These are phyloP conservation scores for Gopherus evgoodei DNA, from an alignment of 2,113 vertebrate species.

Conservation along the genomic window DNA sequence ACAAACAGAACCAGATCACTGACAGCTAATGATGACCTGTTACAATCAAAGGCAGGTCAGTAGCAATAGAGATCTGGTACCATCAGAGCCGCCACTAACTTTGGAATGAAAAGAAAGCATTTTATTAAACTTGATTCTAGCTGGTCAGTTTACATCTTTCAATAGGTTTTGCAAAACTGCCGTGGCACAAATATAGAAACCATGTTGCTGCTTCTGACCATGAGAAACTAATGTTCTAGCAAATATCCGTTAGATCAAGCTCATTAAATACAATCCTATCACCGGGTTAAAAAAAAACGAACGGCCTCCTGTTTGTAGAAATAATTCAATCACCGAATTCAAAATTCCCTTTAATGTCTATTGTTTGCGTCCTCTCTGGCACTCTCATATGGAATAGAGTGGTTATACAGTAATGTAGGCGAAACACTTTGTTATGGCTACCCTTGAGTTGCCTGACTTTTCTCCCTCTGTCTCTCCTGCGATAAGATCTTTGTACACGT, in stretches of 20 bases:
- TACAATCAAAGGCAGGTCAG: background rate
- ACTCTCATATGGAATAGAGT: background rate
- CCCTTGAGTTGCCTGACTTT: background rate
- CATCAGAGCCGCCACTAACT: background rate
- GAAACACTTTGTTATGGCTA: fast-evolving
- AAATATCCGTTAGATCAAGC: background rate
- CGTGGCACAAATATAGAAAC: background rate
- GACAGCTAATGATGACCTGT: background rate
- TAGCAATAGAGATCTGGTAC: background rate
- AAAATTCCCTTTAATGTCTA: fast-evolving
- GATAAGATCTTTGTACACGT: background rate
- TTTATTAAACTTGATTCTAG: background rate
- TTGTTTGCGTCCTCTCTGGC: background rate
- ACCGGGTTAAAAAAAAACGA: no score
- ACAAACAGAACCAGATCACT: background rate
- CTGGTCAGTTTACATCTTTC: background rate
- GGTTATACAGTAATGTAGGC: background rate
- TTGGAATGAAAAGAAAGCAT: background rate
- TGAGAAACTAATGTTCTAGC: background rate
- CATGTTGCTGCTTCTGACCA: background rate
- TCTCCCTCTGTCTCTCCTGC: background rate
- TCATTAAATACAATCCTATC: background rate
- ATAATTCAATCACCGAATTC: fast-evolving
- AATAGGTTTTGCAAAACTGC: background rate
- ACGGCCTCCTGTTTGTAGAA: background rate